Evolutionary conservation across 2,888 invertebrate genomes (phyloP), one percentile per base, ranked within the genome.

Genomic region (Diadromus collaris): DNA sequence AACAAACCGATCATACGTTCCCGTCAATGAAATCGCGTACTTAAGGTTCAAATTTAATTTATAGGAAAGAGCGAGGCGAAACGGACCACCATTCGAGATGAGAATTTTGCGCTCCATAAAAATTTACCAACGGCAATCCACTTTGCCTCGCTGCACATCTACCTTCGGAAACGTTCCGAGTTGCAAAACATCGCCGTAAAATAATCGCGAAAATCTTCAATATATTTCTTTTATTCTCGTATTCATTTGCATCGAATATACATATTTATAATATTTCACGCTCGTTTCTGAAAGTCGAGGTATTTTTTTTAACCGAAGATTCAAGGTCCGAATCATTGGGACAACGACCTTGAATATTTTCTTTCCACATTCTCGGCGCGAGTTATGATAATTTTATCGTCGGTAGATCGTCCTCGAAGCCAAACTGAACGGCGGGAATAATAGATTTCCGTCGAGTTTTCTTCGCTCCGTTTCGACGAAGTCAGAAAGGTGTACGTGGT

Each of bases 371-470:
- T 27, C 27, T 44, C 24, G 7, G 2, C 13, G 56, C 41, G 13
- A 29, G 60, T 70, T 70, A 76, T 70, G 10, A 54, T 61, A 61
- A 54, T 67, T 44, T 29, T 69, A 19, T 69, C 68, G 19, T 27
- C 34, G 21, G 5, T 6, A 3, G 56, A 34, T 58, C 51, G 51
- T 24, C 13, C 51, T 13, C 51, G 51, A 5, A 6, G 10, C 24
- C 16, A 5, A 16, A 41, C 38, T 16, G 38, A 41, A 5, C 38
- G 38, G 38, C 38, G 16, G 16, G 16, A 16, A 41, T 41, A 41
- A 41, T 41, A 16, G 38, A 16, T 41, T 41, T 41, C 16, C 38
- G 38, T 16, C 13, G 16, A 41, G 38, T 41, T 41, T 41, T 41
- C 38, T 16, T 41, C 13, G 13, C 16, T 41, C 38, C 1, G n/a